These are phyloP conservation scores for Actinopyga echinites DNA, from an alignment of 53 echinoderm and acorn worm species.

Conservation along the genomic window DNA sequence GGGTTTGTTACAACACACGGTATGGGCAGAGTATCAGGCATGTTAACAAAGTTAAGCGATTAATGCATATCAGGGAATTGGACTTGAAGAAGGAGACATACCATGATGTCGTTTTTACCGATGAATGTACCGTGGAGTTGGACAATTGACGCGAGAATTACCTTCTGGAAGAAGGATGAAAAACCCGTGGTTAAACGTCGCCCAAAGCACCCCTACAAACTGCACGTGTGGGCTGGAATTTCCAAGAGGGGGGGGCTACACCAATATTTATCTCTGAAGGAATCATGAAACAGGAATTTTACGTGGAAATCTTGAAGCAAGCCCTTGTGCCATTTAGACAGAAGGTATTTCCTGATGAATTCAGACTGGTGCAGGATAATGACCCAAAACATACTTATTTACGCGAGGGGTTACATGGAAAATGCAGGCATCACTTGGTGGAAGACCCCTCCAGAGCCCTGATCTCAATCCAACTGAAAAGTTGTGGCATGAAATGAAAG, in stretches of 20 bases:
- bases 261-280: slow-evolving; percentile 54
- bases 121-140: slow-evolving; percentile 14
- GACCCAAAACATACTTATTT: slow-evolving; percentile 48
- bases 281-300: slow-evolving; percentile 64
- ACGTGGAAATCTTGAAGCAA: slow-evolving; percentile 28
- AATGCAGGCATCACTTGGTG: slow-evolving; percentile 51
- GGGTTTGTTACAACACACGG: not conserved
- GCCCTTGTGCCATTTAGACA: slow-evolving; percentile 50
- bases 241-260: slow-evolving; percentile 54
- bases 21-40: slow-evolving; percentile 37
- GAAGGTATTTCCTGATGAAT: slow-evolving; percentile 10
- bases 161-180: not conserved
- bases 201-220: slow-evolving; percentile 39
- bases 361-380: slow-evolving; percentile 58
- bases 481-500: slow-evolving; percentile 56
- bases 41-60: slow-evolving; percentile 8
- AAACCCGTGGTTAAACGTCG: not conserved
- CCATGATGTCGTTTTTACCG: slow-evolving; percentile 27
- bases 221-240: too few species aligned
- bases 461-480: slow-evolving; percentile 68
- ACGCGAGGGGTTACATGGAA: slow-evolving; percentile 3
- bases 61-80: not conserved
- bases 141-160: not conserved
- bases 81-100: too few species aligned
- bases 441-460: slow-evolving; percentile 59